These are phyloP conservation scores for Sarcophaga caerulescens DNA, from an alignment of 2,888 invertebrate species.

Conservation along the genomic window DNA sequence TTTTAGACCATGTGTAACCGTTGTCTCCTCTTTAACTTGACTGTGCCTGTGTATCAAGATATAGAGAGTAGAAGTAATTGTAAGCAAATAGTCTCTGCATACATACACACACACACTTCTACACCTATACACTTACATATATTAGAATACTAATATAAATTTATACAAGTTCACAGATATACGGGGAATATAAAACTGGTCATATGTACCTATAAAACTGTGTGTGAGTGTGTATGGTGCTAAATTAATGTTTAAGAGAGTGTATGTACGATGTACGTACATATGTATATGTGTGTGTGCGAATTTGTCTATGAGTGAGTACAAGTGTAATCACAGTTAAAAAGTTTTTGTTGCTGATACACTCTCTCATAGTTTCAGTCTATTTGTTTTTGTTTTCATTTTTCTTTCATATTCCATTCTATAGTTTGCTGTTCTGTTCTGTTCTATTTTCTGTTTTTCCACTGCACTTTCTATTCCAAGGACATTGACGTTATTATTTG, in stretches of 20 bases:
- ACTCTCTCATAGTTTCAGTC: constrained; percentile 3
- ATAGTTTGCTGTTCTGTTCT: no score
- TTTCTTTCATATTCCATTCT: background rate
- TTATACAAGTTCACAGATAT: no score
- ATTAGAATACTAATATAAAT: background rate
- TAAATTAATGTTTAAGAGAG: no score
- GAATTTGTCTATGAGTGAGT: background rate
- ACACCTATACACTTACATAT: background rate
- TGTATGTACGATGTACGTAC: no score
- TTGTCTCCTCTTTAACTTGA: constrained; percentile 13
- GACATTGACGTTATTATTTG: constrained; percentile 57
- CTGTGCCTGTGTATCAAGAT: constrained; percentile 10
- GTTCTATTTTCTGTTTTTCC: background rate
- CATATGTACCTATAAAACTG: background rate
- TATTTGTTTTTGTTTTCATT: background rate
- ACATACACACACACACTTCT: background rate
- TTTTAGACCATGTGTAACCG: background rate
- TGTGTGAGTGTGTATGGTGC: no score
- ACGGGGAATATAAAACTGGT: background rate
- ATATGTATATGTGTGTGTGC: background rate
- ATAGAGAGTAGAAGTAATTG: constrained; percentile 20
- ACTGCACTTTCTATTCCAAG: constrained; percentile 28
- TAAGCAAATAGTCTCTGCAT: background rate
- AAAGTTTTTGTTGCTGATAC: constrained; percentile 33
- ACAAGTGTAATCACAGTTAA: constrained; percentile 16